Percentiles rank a stretch among this genome's conserved stretches.
phyloP scores from a whole-genome alignment of 1,140 invertebrate genomes.

The Megalonaias nervosa region DNA sequence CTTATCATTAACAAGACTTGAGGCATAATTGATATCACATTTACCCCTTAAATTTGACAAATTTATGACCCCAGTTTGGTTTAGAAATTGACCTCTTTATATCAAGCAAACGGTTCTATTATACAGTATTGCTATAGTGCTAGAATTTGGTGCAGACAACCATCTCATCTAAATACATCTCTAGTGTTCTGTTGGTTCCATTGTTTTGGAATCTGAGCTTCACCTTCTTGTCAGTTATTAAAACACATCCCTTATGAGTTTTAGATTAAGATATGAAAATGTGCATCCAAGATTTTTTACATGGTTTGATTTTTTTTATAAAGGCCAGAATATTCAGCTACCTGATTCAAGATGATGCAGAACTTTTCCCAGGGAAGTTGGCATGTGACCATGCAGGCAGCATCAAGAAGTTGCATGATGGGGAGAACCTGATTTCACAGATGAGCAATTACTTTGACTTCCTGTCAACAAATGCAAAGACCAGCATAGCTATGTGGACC shows the following conservation, averaged over 20 bases:
- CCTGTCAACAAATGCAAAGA: conserved; percentile 68
- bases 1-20: too few species aligned
- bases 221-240: not conserved
- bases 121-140: too few species aligned
- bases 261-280: not conserved
- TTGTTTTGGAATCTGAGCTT: too few species aligned
- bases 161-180: too few species aligned
- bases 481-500: conserved; percentile 70
- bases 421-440: conserved; percentile 72
- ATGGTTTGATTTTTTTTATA: conserved; percentile 21
- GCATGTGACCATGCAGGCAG: conserved; percentile 70
- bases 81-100: too few species aligned
- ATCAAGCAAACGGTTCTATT: too few species aligned
- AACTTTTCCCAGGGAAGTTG: conserved; percentile 70
- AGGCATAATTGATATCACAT: too few species aligned
- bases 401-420: conserved; percentile 67
- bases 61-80: too few species aligned
- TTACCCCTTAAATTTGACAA: too few species aligned
- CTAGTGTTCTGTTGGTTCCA: too few species aligned
- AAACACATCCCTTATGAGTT: not conserved
- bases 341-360: conserved; percentile 71
- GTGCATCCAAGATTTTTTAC: not conserved
- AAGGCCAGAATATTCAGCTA: conserved; percentile 72
- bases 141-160: too few species aligned
- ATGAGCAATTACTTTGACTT: conserved; percentile 73